Evolutionary conservation across 2,888 invertebrate genomes (phyloP), one percentile per base, ranked within the genome.

Genomic region (Torymus auratus): DNA sequence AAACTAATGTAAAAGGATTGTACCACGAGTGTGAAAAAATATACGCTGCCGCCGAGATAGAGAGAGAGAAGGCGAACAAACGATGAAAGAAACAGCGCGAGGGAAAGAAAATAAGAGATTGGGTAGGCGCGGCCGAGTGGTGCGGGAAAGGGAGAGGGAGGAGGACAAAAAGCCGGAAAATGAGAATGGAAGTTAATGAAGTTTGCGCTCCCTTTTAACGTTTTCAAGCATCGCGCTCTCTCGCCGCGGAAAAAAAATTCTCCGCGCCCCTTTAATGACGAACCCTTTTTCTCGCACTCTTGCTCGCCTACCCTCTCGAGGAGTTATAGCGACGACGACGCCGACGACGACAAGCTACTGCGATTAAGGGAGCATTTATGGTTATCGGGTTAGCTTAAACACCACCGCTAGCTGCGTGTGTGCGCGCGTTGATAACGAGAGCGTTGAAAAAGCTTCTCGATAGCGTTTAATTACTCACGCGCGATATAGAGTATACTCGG

Each of bases 161-260:
- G 2, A 55, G 64, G 61, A 78, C 58, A 72, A 53, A 71, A 65
- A 69, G 58, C 52, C 61, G 75, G 80, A 75, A 71, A 75, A 80
- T 75, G 75, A 79, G 71, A 80, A 75, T 70, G 80, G 68, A 80
- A 74, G 75, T 75, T 71, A 80, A 80, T 75, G 80, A 80, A 71
- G 85, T 85, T 85, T 84, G 84, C 84, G 83, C 83, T 85, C 82
- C 81, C 83, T 84, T 84, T 83, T 83, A 85, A 83, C 79, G 82
- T 78, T 80, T 76, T 81, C 67, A 79, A 73, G 79, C 73, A 50
- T 60, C 61, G 68, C 50, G 61, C 69, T 20, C 67, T 15, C 64
- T 71, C 60, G 52, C 69, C 52, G 62, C n/a, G 50, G 64, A 41
- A 69, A 79, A 76, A 41, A 75, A 78, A 60, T 67, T 17, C 64